Evolutionary conservation across 1,140 invertebrate genomes (phyloP).

Genomic region (Oncopodura yosiiana): DNA sequence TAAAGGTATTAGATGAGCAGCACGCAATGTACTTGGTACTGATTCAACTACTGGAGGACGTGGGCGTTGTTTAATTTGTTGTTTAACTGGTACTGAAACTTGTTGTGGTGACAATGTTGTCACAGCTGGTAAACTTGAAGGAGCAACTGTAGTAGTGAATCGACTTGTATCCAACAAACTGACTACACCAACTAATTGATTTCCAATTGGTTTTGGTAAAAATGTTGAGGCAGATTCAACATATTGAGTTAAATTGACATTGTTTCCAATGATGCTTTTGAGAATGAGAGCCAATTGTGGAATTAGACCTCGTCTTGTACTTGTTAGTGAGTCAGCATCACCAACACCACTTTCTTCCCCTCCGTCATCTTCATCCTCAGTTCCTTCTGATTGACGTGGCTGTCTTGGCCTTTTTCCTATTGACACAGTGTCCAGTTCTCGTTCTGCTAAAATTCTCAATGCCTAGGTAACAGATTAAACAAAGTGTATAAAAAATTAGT

Average conservation of each 20-base stretch:
- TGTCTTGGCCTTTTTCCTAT: slow-evolving; percentile 12
- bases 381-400: no score
- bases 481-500: background rate
- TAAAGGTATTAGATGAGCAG: no score
- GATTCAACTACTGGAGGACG: no score
- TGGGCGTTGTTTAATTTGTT: no score
- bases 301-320: slow-evolving; percentile 10
- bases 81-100: no score
- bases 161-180: slow-evolving; percentile 1
- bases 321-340: background rate
- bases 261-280: slow-evolving; percentile 31
- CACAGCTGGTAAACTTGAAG: background rate
- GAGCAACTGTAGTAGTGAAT: background rate
- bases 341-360: slow-evolving; percentile 5
- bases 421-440: slow-evolving; percentile 20
- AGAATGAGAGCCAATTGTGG: slow-evolving; percentile 27
- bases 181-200: slow-evolving; percentile 13
- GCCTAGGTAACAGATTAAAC: slow-evolving; percentile 8
- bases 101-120: background rate
- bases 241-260: slow-evolving; percentile 17
- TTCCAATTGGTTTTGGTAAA: slow-evolving; percentile 5
- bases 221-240: slow-evolving; percentile 6
- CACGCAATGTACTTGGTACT: no score
- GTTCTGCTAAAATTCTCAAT: slow-evolving; percentile 22
- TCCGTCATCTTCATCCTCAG: slow-evolving; percentile 17